Evolutionary conservation across 2,113 vertebrate genomes (phyloP).

Genomic region (Sapajus apella): DNA sequence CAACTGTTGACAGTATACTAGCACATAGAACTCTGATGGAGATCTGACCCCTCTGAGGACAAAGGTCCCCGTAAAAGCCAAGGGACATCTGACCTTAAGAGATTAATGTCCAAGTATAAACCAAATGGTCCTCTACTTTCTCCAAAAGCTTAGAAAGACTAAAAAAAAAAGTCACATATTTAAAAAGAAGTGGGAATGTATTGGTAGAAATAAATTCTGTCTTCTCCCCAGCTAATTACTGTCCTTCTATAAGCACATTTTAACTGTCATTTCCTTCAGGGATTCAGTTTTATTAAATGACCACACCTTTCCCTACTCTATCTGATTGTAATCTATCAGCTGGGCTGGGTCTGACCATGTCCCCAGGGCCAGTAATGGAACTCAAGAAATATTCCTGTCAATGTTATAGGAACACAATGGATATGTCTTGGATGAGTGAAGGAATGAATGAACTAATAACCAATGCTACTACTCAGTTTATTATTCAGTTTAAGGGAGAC

Average conservation of each 20-base stretch:
- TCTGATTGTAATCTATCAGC: not conserved
- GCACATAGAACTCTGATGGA: accelerated
- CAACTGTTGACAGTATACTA: not conserved
- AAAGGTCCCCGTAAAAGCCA: not conserved
- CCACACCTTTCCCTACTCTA: not conserved
- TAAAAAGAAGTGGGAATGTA: not conserved
- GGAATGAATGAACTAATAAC: not conserved
- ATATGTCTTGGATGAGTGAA: not conserved
- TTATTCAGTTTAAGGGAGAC: not conserved
- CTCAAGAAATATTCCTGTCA: not conserved
- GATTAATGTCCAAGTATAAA: constrained; percentile 55
- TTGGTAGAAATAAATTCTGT: not conserved
- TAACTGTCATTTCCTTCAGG: not conserved
- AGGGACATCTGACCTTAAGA: not conserved
- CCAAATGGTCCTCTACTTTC: constrained; percentile 61
- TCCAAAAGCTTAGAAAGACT: constrained; percentile 66
- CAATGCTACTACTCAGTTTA: not conserved
- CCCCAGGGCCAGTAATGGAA: not conserved
- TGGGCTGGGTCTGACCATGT: not conserved
- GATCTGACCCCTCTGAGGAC: not conserved
- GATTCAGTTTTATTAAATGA: not conserved
- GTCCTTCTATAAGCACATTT: not conserved
- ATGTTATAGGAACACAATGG: not conserved
- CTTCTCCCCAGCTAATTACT: not conserved
- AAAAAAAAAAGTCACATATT: constrained; percentile 68